Evolutionary conservation across 1,140 invertebrate species (phyloP).

Genomic region (Drosophila baimaii): DNA sequence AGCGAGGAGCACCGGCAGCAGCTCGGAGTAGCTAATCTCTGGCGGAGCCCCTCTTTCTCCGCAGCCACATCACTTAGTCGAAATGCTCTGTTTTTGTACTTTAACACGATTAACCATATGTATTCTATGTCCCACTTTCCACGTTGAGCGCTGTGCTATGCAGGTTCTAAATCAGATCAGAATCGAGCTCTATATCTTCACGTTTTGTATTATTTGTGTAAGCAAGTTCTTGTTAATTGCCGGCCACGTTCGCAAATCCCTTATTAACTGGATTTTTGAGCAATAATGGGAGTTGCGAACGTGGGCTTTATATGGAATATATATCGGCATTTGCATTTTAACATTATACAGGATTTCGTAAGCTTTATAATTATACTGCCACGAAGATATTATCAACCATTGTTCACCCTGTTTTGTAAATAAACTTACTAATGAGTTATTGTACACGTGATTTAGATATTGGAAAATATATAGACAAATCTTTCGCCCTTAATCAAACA

Average conservation of each 20-base stretch:
- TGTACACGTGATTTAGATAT: slow-evolving; percentile 31
- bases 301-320: background rate
- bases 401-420: slow-evolving; percentile 6
- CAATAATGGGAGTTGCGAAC: background rate
- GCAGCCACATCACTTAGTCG: slow-evolving; percentile 29
- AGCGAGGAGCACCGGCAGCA: slow-evolving; percentile 84
- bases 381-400: background rate
- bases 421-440: slow-evolving; percentile 28
- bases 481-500: background rate
- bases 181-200: background rate
- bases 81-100: slow-evolving; percentile 8
- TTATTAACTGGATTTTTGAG: background rate
- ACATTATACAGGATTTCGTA: background rate
- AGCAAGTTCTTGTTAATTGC: background rate
- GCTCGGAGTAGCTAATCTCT: slow-evolving; percentile 22
- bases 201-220: slow-evolving; percentile 2
- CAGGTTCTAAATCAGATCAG: background rate
- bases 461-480: slow-evolving; percentile 36
- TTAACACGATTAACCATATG: slow-evolving; percentile 12
- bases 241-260: background rate
- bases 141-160: background rate
- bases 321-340: background rate
- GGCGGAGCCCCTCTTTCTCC: background rate
- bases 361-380: background rate
- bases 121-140: slow-evolving; percentile 9